Base-by-base conservation (phyloP, 2,113 vertebrate species). In the Phocoena sinus region DNA sequence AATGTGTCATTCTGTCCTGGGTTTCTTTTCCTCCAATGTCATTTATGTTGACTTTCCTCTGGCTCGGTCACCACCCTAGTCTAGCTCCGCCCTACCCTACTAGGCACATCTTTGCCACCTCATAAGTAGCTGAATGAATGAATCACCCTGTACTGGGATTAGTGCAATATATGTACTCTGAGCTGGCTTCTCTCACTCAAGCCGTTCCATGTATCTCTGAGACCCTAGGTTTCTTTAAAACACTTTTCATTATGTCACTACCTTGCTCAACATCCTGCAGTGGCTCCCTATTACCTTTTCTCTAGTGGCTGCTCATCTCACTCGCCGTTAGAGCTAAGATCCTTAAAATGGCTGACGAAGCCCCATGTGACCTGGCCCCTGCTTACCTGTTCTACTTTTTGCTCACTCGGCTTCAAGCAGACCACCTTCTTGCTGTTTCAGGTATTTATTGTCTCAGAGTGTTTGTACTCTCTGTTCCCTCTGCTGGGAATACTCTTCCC, bases 261-360 rank as follows among this genome's bases (percentile, higher is more conserved):
- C 71, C 70, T 80, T 83, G 56, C 47, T 95, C 77, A 86, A 0
- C 21, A 80, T 77, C 60, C 89, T 97, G 76, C 53, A 82, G 0
- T 92, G 76, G 53, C 38, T 91, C 84, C 70, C 76, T 96, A 60
- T 94, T 97, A 70, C 81, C 70, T 93, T 95, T 79, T 53, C 44
- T 84, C 80, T 82, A 93, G 62, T 50, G 90, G 28, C n/a, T 95
- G 89, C 62, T 85, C 86, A 56, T 97, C 26, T 83, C 65, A 58
- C 36, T 89, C 0, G 1, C 17, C 89, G 5, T 89, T 88, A 90
- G 77, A 93, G 18, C 82, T 79, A 23, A 53, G 80, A 53, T 62
- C 73, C 65, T 96, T 89, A 97, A 97, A 97, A 96, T 96, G 91
- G 38, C 93, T 0, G 91, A 91, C 53, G 89, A 67, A 36, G 88